Evolutionary conservation across 2,113 vertebrate genomes (phyloP), one percentile per base, ranked within the genome.

Genomic region (Chloropsis cyanopogon): DNA sequence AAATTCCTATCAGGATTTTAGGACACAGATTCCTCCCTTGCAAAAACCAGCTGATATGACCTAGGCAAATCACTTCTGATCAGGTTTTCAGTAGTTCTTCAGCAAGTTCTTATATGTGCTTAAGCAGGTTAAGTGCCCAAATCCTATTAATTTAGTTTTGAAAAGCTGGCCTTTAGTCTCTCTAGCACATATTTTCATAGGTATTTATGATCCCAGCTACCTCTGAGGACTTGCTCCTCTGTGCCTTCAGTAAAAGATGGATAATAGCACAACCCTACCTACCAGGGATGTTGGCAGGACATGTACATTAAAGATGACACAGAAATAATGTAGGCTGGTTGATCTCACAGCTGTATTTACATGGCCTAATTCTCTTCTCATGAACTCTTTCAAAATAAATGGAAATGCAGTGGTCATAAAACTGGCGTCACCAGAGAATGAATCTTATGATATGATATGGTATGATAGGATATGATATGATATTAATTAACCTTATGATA

Each of bases 61-160:
- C 71, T n/a, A 86, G 82, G 76, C 52, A 93, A 90, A 94, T 92
- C 60, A 71, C 23, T 93, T 93, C 47, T 90, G 92, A 90, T 83
- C 94, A 90, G 80, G 60, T 88, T 95, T 96, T 93, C 68, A 64
- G 82, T 80, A 85, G 63, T 83, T 88, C 88, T 90, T 95, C 35
- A 85, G 33, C 47, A 91, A 80, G 90, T 86, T 81, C 90, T 94
- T 92, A 2, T 4, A 78, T 83, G 76, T 70, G 52, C 71, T 94
- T 94, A 90, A 92, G 75, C 47, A 86, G 81, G 73, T 68, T 94
- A 92, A 95, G 60, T 90, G 50, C 88, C 64, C 37, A 90, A 93
- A 88, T 94, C 85, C 93, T 71, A 83, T 64, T 93, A 95, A 92
- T 97, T 94, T 78, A 81, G 44, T 93, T 95, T 94, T 90, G 83